A percentile compares a stretch with the other conserved stretches of the same genome.
These are phyloP conservation scores for Nibea albiflora DNA, from an alignment of 2,113 vertebrate species.

Conservation along the genomic window DNA sequence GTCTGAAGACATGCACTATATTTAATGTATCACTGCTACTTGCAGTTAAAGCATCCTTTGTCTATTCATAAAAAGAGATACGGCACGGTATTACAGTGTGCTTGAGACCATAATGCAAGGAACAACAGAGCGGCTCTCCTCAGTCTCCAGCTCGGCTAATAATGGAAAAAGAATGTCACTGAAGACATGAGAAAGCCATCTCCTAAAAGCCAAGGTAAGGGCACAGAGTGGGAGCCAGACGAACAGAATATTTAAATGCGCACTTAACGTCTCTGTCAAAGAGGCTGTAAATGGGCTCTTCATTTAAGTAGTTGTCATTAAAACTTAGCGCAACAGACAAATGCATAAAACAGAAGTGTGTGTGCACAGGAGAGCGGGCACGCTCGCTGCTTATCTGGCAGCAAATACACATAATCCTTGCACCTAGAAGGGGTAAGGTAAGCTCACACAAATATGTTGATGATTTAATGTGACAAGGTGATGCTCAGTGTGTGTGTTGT, in stretches of 20 bases:
- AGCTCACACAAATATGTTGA: conserved; percentile 16
- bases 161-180: conserved; percentile 63
- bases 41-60: conserved; percentile 41
- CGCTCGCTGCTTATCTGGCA: not conserved
- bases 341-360: conserved; percentile 9
- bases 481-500: conserved; percentile 59
- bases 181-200: conserved; percentile 74
- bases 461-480: conserved; percentile 68
- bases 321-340: conserved; percentile 51
- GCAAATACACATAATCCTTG: conserved; percentile 13
- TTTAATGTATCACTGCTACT: not conserved
- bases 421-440: conserved; percentile 19
- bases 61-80: conserved; percentile 39
- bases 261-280: conserved; percentile 61
- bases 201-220: conserved; percentile 57
- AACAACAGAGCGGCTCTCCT: conserved; percentile 11
- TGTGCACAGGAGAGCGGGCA: not conserved
- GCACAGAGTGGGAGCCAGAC: conserved; percentile 31
- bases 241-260: conserved; percentile 39
- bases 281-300: conserved; percentile 64
- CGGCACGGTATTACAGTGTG: not conserved
- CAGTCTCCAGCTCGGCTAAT: conserved; percentile 50
- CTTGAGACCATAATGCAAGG: conserved; percentile 26
- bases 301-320: conserved; percentile 71
- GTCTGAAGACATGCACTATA: not conserved